Base-by-base conservation (phyloP, 2,113 vertebrate genomes). In the Stigmatopora argus region DNA sequence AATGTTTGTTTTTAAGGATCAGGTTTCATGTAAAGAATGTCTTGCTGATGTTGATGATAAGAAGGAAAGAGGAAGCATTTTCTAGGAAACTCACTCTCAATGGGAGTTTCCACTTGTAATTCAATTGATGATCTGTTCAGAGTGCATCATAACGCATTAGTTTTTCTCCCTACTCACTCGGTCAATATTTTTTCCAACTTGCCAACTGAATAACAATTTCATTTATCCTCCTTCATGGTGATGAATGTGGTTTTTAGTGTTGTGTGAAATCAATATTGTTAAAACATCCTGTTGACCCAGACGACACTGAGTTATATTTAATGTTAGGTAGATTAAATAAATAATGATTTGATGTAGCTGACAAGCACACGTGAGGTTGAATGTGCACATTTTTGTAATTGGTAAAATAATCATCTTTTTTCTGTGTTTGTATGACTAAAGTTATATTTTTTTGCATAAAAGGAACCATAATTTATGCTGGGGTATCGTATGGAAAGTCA, bases 61-160 rank as follows among this genome's bases (percentile, higher is more conserved):
- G 8, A 48, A 35, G 1, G 34, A 5, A 74, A 77, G 64, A 67
- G 56, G 68, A 12, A 52, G 47, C 69, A 58, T 65, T 73, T 86
- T 83, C 85, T 86, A 74, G 83, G 67, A 88, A 89, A 78, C 83
- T 70, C 67, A 77, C 72, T 70, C 64, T 74, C 63, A 85, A 82
- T 73, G 74, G 76, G 66, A 78, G 70, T 85, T 84, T 78, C 74
- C 76, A 69, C 72, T 75, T 75, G 52, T 87, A 85, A 87, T 83
- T 63, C 31, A 86, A 85, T 86, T 76, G 60, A 83, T 80, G 72
- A 69, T 56, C 80, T 82, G 68, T 71, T 80, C 64, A 60, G 19
- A 83, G 77, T 83, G 79, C 81, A 78, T 70, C 68, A 47, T 68
- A 45, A 67, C 48, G 68, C 77, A 83, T 85, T 85, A 83, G 65